Evolutionary conservation across 2,888 invertebrate species (phyloP), one percentile per base, ranked within the genome.

Genomic region (Clistopyga incitator): DNA sequence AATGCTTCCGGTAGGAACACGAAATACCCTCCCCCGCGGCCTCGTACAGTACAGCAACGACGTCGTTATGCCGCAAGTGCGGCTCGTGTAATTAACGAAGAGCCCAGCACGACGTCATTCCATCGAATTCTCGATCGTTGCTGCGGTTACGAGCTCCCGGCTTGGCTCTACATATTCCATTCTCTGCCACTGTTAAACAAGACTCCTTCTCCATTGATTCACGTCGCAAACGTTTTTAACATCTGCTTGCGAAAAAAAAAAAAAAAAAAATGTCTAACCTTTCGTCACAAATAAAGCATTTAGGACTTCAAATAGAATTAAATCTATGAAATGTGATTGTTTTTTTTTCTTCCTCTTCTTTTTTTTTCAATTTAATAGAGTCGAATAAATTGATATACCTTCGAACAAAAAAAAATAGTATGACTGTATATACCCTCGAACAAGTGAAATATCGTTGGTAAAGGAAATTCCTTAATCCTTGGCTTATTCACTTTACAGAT

Each of bases 11-110:
- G 45, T 52, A 47, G 83, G 71, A 79, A 79, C 83, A 83, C 79
- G 79, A 72, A 79, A 79, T 79, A 78, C 78, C 61, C 65, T 65
- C 50, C 71, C 65, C 8, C 54, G 68, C 38, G 29, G 4, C n/a
- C 45, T 20, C 38, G 25, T 78, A 29, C 29, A n/a, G 20, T 20
- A 67, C 34, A 56, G 70, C 20, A 47, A 29, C 42, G 74, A 29
- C 42, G 74, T 68, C 54, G 82, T 78, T 70, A 29, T 45, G 54
- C 68, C 79, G 61, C 70, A 70, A 78, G 68, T 74, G 59, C 45
- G 54, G 34, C 61, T 47, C 67, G 61, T 47, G 77, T 72, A 80
- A 83, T 83, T 80, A 80, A 77, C 80, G 77, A 77, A 77, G 80
- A 83, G 68, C 75, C 38, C 10, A 13, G 50, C 61, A 52, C 74